Percentiles rank a stretch among this genome's conserved stretches.
Conservation (phyloP, 2,888 invertebrate genomes). For the Synanthedon vespiformis region DNA sequence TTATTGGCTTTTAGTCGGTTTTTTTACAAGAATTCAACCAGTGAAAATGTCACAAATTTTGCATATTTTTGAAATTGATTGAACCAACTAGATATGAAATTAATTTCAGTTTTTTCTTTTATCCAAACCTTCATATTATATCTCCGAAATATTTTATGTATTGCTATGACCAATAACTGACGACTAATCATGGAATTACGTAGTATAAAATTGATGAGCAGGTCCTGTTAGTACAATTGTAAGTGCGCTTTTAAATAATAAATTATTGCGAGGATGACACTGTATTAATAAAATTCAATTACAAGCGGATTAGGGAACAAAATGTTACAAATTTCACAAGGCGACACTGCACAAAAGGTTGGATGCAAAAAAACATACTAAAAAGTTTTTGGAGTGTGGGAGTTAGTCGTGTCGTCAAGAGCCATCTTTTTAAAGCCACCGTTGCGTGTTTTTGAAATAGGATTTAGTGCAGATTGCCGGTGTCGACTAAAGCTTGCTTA, state of each 20-base stretch:
- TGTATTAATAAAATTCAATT: constrained; percentile 29
- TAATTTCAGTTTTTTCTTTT: too few relatives aligned
- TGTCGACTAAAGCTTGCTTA: constrained; percentile 33
- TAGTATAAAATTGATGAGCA: too few relatives aligned
- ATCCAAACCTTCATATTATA: too few relatives aligned
- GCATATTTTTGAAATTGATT: too few relatives aligned
- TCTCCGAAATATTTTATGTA: too few relatives aligned
- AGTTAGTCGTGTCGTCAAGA: constrained; percentile 38
- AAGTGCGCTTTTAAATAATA: neutral
- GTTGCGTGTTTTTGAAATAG: constrained; percentile 62
- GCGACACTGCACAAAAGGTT: constrained; percentile 34
- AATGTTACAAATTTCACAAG: constrained; percentile 12
- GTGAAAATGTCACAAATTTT: too few relatives aligned
- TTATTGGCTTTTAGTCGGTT: too few relatives aligned
- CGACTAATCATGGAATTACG: too few relatives aligned
- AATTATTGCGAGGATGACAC: neutral
- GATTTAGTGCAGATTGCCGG: constrained; percentile 55
- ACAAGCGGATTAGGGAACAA: constrained; percentile 9
- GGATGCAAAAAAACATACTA: constrained; percentile 33
- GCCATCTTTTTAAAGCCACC: constrained; percentile 49
- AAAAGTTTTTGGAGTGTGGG: constrained; percentile 55
- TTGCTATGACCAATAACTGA: too few relatives aligned
- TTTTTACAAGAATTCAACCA: too few relatives aligned
- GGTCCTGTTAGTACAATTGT: too few relatives aligned
- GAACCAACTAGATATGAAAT: too few relatives aligned